Conservation (phyloP, 2,797 vertebrate species). For the Bucorvus abyssinicus region DNA sequence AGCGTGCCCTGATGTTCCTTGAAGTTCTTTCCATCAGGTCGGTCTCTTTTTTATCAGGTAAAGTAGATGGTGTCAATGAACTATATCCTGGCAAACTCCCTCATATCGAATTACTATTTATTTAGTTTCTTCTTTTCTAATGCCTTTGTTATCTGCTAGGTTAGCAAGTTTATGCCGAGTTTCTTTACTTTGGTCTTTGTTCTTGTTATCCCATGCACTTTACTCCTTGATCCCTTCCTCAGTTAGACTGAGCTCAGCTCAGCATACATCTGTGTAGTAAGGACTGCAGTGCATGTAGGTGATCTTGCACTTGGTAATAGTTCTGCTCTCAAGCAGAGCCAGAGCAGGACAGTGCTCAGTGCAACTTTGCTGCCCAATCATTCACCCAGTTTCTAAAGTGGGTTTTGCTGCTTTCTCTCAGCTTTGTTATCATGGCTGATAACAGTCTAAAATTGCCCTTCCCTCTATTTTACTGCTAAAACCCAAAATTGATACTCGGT, state of each 20-base stretch:
- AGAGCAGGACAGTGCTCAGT: not conserved
- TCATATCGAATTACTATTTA: not conserved
- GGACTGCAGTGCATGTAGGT: not conserved
- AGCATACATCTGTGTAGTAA: not conserved
- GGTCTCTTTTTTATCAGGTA: not conserved
- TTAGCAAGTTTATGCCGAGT: not conserved
- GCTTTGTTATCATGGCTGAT: not conserved
- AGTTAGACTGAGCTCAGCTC: not conserved
- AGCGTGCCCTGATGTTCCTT: not conserved
- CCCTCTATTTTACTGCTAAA: not conserved
- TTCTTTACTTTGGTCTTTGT: conserved; percentile 27
- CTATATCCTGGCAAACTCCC: not conserved
- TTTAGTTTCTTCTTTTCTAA: not conserved
- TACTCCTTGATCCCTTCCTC: conserved; percentile 10
- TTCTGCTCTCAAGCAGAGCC: not conserved
- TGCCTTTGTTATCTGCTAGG: not conserved
- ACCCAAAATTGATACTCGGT: not conserved
- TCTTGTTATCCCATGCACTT: conserved; percentile 30
- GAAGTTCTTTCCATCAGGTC: not conserved
- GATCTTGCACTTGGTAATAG: not conserved
- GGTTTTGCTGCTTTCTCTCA: not conserved
- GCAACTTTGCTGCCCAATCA: not conserved
- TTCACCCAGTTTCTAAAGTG: not conserved
- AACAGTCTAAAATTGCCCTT: not conserved
- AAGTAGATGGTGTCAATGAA: not conserved